A percentile compares a stretch with the other conserved stretches of the same genome.
Conservation (phyloP, 2,888 invertebrate genomes). For the Cerceris ruficornis region DNA sequence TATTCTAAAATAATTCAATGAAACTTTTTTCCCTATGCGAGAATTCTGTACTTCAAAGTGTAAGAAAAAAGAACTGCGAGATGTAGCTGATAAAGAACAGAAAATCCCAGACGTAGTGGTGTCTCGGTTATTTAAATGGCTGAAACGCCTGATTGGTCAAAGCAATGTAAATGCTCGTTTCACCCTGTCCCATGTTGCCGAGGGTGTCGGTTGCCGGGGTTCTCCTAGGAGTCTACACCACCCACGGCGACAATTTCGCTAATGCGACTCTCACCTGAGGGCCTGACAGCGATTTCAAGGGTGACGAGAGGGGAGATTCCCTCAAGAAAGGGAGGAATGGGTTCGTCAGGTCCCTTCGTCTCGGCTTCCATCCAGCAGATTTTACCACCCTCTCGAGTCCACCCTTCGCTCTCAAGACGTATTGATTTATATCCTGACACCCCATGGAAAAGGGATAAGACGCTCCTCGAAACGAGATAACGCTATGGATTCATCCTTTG, state of each 20-base stretch:
- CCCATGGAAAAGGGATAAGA: slow-evolving; percentile 56
- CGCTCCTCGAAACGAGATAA: slow-evolving; percentile 57
- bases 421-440: slow-evolving; percentile 69
- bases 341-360: slow-evolving; percentile 37
- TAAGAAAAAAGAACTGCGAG: slow-evolving; percentile 44
- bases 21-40: too few species aligned
- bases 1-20: too few species aligned
- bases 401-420: slow-evolving; percentile 51
- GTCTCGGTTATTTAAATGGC: slow-evolving; percentile 68
- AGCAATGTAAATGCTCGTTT: slow-evolving; percentile 66
- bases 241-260: slow-evolving; percentile 65
- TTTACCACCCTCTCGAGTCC: neutral
- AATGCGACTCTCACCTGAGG: slow-evolving; percentile 69
- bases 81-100: slow-evolving; percentile 54
- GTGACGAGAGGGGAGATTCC: slow-evolving; percentile 30
- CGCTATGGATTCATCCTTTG: slow-evolving; percentile 50
- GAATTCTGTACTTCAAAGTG: too few species aligned
- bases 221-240: slow-evolving; percentile 34
- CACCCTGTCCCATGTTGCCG: slow-evolving; percentile 7
- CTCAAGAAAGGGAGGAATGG: slow-evolving; percentile 31
- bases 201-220: too few species aligned
- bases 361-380: slow-evolving; percentile 4
- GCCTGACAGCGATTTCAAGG: slow-evolving; percentile 59
- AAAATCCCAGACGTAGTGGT: slow-evolving; percentile 28
- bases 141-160: slow-evolving; percentile 66